Evolutionary conservation across 2,888 invertebrate species (phyloP), one percentile per base, ranked within the genome.

Genomic region (Epistrophella euchroma): DNA sequence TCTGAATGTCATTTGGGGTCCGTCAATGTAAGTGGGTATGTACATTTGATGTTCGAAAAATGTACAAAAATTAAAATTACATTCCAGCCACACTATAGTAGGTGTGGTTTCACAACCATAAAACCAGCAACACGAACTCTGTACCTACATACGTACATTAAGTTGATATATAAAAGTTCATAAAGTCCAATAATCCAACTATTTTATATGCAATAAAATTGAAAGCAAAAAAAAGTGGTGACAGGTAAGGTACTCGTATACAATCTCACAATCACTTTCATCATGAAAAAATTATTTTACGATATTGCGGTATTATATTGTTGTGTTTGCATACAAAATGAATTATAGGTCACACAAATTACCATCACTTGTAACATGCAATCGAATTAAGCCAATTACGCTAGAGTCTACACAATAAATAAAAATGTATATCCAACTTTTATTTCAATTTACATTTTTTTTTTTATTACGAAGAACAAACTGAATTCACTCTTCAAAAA

Each of bases 301-400:
- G 28, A 62, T 17, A 62, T 62, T 43, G 25, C 62, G 6, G 25
- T 28, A 43, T n/a, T n/a, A 43, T 43, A 43, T 4, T 22, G 1
- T 35, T 37, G 15, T 58, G 17, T 58, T 22, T 19, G 0, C 28
- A 40, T 11, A 45, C 17, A 43, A 62, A 62, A 28, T 11, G 17
- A 62, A 62, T 62, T 45, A 43, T 62, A 66, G 66, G 45, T 47
- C 66, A 66, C 45, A 66, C 47, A 56, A 66, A 66, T 66, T 66
- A 32, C 37, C 40, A 32, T 32, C 32, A 68, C 9, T 52, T 15
- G 6, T 10, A 32, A 37, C 62, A 71, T 70, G 70, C 70, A 70
- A 81, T 75, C 47, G 45, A 75, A 62, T 81, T 17, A 47, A 75
- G 19, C 19, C 80, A 81, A 70, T 74, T 80, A 68, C 52, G 22